Conservation (phyloP, 2,113 vertebrate species). For the Nibea albiflora region DNA sequence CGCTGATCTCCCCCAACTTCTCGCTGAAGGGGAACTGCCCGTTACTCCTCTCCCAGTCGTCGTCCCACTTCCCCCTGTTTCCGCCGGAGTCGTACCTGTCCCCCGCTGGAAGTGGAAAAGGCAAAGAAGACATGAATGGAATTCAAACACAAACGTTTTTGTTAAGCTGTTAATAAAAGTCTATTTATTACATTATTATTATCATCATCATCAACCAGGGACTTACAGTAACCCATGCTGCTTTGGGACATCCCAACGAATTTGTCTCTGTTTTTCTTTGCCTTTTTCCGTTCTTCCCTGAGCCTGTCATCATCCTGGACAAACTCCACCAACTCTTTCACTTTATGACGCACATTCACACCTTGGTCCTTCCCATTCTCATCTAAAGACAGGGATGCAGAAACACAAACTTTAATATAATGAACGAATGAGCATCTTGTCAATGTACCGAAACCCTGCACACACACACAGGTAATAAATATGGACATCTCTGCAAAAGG, state of each 20-base stretch:
- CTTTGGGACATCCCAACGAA: constrained; percentile 97
- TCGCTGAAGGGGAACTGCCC: constrained; percentile 95
- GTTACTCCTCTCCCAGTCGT: constrained; percentile 95
- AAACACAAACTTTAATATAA: background rate
- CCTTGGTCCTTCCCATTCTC: constrained; percentile 99
- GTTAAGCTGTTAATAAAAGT: background rate
- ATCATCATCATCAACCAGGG: background rate
- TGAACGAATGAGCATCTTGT: background rate
- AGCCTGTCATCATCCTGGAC: constrained; percentile 97
- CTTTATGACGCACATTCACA: constrained; percentile 97
- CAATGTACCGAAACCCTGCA: background rate
- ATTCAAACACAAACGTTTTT: background rate
- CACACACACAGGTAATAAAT: background rate
- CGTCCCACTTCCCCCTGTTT: constrained; percentile 91
- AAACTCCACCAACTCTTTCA: constrained; percentile 97
- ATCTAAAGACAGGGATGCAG: constrained; percentile 79
- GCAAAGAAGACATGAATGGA: background rate
- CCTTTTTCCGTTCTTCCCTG: constrained; percentile 97
- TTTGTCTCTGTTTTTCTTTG: constrained; percentile 99
- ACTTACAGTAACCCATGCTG: constrained; percentile 92
- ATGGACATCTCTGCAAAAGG: background rate
- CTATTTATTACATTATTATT: too few species aligned
- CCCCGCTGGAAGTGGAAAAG: constrained; percentile 75
- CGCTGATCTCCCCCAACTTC: constrained; percentile 95
- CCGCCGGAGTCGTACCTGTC: constrained; percentile 91